A percentile compares a stretch with the other conserved stretches of the same genome.
phyloP scores from a whole-genome alignment of 2,113 vertebrate genomes.

The Pelecanoides urinatrix region DNA sequence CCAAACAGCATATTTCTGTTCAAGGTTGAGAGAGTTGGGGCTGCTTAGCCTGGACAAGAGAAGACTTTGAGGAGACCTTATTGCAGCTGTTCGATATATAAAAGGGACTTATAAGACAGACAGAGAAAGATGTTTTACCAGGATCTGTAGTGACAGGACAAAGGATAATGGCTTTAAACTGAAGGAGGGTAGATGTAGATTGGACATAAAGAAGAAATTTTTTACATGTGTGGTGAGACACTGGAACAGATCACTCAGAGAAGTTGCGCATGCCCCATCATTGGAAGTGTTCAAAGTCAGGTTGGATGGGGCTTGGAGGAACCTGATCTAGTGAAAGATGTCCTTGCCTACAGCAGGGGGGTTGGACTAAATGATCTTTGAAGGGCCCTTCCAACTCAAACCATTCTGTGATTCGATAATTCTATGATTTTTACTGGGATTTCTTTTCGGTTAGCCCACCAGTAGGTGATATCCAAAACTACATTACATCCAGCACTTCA shows the following conservation, averaged over 20 bases:
- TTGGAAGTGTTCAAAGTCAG: background rate
- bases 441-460: background rate
- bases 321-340: too few relatives aligned
- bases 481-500: background rate
- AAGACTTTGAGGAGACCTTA: background rate
- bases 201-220: background rate
- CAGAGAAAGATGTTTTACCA: background rate
- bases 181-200: background rate
- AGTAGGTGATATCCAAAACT: background rate
- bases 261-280: background rate
- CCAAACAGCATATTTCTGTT: background rate
- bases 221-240: background rate
- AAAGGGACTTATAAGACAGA: background rate
- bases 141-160: background rate
- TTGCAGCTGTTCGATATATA: background rate
- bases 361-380: background rate
- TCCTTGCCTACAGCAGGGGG: background rate
- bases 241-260: background rate
- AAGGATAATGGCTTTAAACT: background rate
- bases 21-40: background rate
- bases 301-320: background rate
- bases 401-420: background rate
- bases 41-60: background rate
- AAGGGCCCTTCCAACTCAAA: background rate
- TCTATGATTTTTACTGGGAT: background rate